Percentiles rank a stretch among this genome's conserved stretches.
phyloP scores from a whole-genome alignment of 1,140 invertebrate species.

The Stegodyphus mimosarum region DNA sequence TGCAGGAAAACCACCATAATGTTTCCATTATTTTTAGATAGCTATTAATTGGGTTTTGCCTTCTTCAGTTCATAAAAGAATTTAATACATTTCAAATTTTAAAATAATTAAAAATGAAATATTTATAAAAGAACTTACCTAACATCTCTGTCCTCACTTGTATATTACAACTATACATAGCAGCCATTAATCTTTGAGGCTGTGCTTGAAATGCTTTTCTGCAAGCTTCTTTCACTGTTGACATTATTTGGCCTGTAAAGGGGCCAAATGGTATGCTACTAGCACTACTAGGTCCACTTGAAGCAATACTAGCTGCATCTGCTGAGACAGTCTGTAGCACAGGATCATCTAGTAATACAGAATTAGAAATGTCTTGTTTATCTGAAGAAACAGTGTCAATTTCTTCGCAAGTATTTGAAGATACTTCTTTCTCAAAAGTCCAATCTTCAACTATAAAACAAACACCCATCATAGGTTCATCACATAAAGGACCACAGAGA shows the following conservation, averaged over 20 bases:
- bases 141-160: constrained; percentile 92
- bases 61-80: too few relatives aligned
- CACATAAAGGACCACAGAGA: constrained; percentile 89
- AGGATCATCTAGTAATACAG: neutral
- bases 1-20: too few relatives aligned
- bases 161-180: constrained; percentile 96
- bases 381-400: constrained; percentile 64
- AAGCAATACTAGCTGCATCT: constrained; percentile 36
- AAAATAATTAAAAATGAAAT: neutral
- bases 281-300: constrained; percentile 17
- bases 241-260: constrained; percentile 90
- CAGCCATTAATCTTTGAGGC: constrained; percentile 90
- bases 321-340: constrained; percentile 15
- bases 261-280: constrained; percentile 68
- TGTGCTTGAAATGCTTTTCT: constrained; percentile 88
- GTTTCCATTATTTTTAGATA: too few relatives aligned
- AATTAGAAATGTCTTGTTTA: neutral
- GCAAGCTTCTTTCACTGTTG: constrained; percentile 89
- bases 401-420: neutral
- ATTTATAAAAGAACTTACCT: constrained; percentile 75
- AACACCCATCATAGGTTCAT: constrained; percentile 95
- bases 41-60: too few relatives aligned
- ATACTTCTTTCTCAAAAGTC: constrained; percentile 66
- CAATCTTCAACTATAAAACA: constrained; percentile 89
- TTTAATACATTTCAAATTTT: too few relatives aligned